Evolutionary conservation across 1,140 invertebrate species (phyloP), one percentile per base, ranked within the genome.

Genomic region (Cydia strobilella): DNA sequence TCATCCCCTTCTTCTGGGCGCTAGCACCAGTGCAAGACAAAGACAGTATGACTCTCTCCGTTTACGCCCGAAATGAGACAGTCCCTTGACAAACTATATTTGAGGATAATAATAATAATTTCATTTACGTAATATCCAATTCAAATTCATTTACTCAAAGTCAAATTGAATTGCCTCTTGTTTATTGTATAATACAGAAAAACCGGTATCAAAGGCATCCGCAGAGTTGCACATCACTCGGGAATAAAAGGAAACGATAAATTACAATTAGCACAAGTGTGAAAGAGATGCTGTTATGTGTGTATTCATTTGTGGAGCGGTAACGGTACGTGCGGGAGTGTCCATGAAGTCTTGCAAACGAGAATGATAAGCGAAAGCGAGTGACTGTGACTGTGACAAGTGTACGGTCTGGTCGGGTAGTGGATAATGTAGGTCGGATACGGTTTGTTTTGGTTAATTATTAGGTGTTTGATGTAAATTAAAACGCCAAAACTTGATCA

Each of bases 341-440:
- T 90, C 87, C 84, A 82, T 86, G 80, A 81, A 65, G 25, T 66
- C 31, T 80, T 80, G 80, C 73, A 77, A 86, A 86, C 85, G 81
- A 91, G 86, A 86, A 91, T 93, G 90, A 91, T 92, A 91, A 90
- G 88, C 87, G 82, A 90, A n/a, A n/a, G n/a, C n/a, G n/a, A n/a
- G n/a, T n/a, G n/a, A n/a, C n/a, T n/a, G 81, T 85, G 84, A 84
- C 84, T 80, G 81, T 85, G 84, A 84, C 84, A 81, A 85, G 81
- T 85, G 80, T 76, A 84, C 76, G 77, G 79, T 88, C 77, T 86
- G 80, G 80, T 87, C 80, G 79, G 79, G 80, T 84, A 78, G 85
- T 89, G 85, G 86, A 91, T 93, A 88, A 93, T 93, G 90, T 91
- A 93, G 90, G 86, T 91, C 86, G 89, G 85, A 73, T 84, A 77